phyloP scores from a whole-genome alignment of 2,888 invertebrate genomes.

The Drosophila nr. medialis region DNA sequence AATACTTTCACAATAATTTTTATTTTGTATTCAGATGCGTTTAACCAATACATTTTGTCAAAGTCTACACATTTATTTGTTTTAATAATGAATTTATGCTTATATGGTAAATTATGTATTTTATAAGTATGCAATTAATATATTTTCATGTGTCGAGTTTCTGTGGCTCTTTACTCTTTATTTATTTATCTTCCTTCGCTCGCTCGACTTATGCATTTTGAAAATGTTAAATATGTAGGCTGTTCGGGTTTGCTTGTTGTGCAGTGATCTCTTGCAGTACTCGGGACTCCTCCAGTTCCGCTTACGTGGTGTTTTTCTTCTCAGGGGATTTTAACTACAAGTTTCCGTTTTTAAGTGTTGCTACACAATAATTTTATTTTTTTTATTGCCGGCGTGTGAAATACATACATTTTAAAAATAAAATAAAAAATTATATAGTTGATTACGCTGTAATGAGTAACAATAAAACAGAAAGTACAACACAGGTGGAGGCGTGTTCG shows the following conservation, averaged over 20 bases:
- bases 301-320: background rate
- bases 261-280: slow-evolving; percentile 24
- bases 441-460: slow-evolving; percentile 81
- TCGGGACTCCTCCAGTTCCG: slow-evolving; percentile 24
- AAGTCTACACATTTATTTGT: slow-evolving; percentile 67
- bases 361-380: slow-evolving; percentile 70
- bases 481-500: slow-evolving; percentile 31
- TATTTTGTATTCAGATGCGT: slow-evolving; percentile 74
- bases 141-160: slow-evolving; percentile 64
- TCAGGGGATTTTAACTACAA: slow-evolving; percentile 57
- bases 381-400: slow-evolving; percentile 72
- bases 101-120: slow-evolving; percentile 66
- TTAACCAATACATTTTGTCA: slow-evolving; percentile 69
- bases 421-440: slow-evolving; percentile 73
- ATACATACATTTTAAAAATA: slow-evolving; percentile 77
- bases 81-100: slow-evolving; percentile 72
- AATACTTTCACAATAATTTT: slow-evolving; percentile 55
- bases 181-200: slow-evolving; percentile 9
- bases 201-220: slow-evolving; percentile 47
- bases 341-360: slow-evolving; percentile 74
- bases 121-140: slow-evolving; percentile 76
- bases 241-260: slow-evolving; percentile 10
- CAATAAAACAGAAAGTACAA: slow-evolving; percentile 35
- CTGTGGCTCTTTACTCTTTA: slow-evolving; percentile 38
- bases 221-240: slow-evolving; percentile 48